Conservation (phyloP, 2,888 invertebrate genomes). For the Frankliniella fusca region DNA sequence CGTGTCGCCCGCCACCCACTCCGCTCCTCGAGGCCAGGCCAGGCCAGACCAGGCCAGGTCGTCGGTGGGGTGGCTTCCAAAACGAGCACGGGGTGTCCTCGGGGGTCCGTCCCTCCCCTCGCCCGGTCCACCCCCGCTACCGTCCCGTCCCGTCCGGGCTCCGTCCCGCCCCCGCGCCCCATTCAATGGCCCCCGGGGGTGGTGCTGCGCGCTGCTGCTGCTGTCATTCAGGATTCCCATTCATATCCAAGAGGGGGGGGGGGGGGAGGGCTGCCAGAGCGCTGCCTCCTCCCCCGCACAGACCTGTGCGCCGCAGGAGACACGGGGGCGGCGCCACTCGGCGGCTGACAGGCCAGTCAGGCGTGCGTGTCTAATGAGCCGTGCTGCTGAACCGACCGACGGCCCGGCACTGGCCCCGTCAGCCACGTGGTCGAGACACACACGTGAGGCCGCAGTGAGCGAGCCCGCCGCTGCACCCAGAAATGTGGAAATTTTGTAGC, state of each 20-base stretch:
- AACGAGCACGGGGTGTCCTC: not conserved
- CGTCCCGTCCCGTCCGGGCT: not conserved
- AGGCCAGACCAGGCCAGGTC: no score
- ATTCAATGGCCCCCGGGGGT: not conserved
- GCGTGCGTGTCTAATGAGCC: not conserved
- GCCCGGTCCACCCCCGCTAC: not conserved
- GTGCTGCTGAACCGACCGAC: no score
- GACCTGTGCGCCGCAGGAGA: no score
- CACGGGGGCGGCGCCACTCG: no score
- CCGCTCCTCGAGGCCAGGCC: no score
- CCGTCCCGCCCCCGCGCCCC: not conserved
- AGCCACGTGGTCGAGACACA: not conserved
- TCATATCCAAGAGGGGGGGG: not conserved
- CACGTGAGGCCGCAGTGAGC: no score
- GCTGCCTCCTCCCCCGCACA: not conserved
- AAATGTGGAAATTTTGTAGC: no score
- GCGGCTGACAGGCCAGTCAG: no score
- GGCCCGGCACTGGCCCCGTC: not conserved
- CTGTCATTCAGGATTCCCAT: constrained; percentile 14
- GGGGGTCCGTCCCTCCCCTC: not conserved
- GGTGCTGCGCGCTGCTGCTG: not conserved
- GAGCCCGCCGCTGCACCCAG: no score
- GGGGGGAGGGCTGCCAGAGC: not conserved
- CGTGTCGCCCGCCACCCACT: no score
- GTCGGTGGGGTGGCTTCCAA: no score